Evolutionary conservation across 2,888 invertebrate species (phyloP).

Genomic region (Cataglyphis albicans): DNA sequence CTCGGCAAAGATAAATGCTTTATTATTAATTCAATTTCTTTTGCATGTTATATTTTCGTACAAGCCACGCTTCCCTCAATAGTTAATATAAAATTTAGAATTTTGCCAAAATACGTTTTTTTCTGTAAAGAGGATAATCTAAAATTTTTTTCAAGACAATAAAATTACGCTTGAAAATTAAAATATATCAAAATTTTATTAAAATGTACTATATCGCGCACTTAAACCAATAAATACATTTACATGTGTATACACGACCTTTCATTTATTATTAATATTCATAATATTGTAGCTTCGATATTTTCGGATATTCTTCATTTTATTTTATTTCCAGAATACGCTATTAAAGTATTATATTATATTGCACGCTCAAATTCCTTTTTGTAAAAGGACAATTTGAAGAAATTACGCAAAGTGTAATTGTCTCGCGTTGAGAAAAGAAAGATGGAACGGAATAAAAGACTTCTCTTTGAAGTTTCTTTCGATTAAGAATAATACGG

Average conservation of each 20-base stretch:
- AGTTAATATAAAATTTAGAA: neutral
- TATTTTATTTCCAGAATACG: constrained; percentile 1
- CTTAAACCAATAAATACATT: neutral
- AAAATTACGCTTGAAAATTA: neutral
- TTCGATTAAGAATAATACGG: neutral
- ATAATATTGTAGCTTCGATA: neutral
- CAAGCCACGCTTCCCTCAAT: neutral
- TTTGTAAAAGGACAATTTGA: constrained; percentile 3
- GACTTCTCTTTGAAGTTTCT: constrained; percentile 17
- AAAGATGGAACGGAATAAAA: neutral
- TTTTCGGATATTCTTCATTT: neutral
- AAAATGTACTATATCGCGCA: neutral
- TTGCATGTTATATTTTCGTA: neutral
- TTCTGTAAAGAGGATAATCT: neutral
- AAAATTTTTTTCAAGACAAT: neutral
- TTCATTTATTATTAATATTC: neutral
- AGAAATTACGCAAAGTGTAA: constrained; percentile 16
- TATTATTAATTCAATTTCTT: constrained; percentile 29
- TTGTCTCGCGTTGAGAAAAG: neutral
- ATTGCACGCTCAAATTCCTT: neutral
- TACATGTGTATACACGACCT: neutral
- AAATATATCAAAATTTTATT: neutral
- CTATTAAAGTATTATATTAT: constrained; percentile 13
- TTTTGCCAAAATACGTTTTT: neutral
- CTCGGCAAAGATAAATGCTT: neutral